phyloP scores from a whole-genome alignment of 2,797 vertebrate genomes.

The Sternarchorhynchus goeldii region DNA sequence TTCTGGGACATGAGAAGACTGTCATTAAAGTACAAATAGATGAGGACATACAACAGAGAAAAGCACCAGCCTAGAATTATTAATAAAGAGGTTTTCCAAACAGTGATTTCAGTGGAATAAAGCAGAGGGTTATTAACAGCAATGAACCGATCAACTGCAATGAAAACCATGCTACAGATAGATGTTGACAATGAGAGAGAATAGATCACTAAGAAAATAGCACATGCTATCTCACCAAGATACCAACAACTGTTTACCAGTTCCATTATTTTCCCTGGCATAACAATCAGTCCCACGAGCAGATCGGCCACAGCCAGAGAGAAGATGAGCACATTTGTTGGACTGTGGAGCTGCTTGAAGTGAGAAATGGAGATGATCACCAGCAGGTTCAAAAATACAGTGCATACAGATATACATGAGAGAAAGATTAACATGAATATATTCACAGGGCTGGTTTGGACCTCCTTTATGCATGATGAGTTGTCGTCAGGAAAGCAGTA shows the following conservation, averaged over 20 bases:
- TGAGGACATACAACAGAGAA: conserved; percentile 44
- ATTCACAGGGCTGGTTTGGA: background rate
- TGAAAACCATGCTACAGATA: conserved; percentile 76
- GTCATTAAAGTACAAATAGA: conserved; percentile 58
- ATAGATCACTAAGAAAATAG: conserved; percentile 66
- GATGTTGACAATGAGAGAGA: conserved; percentile 73
- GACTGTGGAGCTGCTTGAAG: conserved; percentile 78
- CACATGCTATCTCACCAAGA: conserved; percentile 71
- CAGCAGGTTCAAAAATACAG: conserved; percentile 70
- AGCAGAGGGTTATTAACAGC: conserved; percentile 68
- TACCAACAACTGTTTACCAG: conserved; percentile 75
- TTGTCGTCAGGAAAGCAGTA: conserved; percentile 48
- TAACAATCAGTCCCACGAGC: conserved; percentile 73
- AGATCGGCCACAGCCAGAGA: conserved; percentile 76
- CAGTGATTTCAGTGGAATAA: conserved; percentile 58
- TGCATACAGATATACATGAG: conserved; percentile 59
- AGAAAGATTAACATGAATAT: conserved; percentile 55
- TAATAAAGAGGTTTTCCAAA: conserved; percentile 38
- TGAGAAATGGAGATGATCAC: conserved; percentile 75
- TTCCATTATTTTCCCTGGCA: conserved; percentile 73
- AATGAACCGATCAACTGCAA: conserved; percentile 71
- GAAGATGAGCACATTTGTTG: conserved; percentile 76
- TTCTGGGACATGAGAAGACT: conserved; percentile 48
- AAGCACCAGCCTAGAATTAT: conserved; percentile 63
- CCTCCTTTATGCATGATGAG: conserved; percentile 34